phyloP scores from a whole-genome alignment of 1,140 invertebrate genomes.

The Zaprionus africanus region DNA sequence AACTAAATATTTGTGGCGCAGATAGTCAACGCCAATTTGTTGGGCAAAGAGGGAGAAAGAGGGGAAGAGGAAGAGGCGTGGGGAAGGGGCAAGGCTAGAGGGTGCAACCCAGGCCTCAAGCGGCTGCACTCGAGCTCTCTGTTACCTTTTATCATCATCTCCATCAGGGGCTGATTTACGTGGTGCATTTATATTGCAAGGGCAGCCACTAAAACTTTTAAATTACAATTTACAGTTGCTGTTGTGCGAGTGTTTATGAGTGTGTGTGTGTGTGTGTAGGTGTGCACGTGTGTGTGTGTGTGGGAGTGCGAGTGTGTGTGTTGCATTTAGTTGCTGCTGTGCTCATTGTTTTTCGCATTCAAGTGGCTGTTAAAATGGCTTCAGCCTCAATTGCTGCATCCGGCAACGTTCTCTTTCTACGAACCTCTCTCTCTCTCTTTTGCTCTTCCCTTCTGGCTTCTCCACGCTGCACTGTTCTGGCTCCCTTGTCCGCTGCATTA shows the following conservation, averaged over 20 bases:
- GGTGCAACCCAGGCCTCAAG: neutral
- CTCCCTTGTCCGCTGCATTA: conserved; percentile 58
- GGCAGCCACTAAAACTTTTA: conserved; percentile 74
- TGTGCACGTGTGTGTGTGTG: conserved; percentile 9
- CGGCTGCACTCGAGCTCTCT: conserved; percentile 11
- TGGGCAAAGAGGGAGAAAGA: conserved; percentile 16
- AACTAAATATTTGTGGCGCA: conserved; percentile 54
- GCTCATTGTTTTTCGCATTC: conserved; percentile 65
- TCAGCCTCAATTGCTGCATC: conserved; percentile 77
- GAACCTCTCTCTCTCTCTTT: neutral
- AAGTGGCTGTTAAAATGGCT: conserved; percentile 80
- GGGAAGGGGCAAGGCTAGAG: neutral
- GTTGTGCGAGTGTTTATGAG: conserved; percentile 10
- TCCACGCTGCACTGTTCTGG: neutral
- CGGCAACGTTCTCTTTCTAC: conserved; percentile 29
- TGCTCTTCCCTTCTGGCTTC: too few species aligned
- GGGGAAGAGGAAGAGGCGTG: neutral
- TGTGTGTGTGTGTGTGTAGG: conserved; percentile 12
- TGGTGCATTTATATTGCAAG: conserved; percentile 52
- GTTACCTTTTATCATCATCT: conserved; percentile 45
- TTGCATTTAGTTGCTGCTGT: conserved; percentile 33
- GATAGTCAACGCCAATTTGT: conserved; percentile 52
- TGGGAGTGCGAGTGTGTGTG: conserved; percentile 2
- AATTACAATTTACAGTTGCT: conserved; percentile 73
- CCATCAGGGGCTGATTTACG: conserved; percentile 48